Conservation (phyloP, 1,140 invertebrate genomes). For the Aphaenogaster rudis region DNA sequence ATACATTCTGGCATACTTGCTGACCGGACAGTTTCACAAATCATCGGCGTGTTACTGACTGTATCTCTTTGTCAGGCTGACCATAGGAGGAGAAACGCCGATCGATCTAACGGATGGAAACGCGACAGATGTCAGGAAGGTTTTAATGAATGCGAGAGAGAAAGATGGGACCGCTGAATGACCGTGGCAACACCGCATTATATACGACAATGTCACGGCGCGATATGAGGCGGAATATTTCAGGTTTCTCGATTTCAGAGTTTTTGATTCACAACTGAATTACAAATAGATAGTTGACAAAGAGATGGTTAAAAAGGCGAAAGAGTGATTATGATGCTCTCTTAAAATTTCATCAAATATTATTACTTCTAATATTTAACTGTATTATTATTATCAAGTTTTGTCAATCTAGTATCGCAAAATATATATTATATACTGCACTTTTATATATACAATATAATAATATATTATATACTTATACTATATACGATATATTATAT, state of each 20-base stretch:
- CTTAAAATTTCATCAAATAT: not conserved
- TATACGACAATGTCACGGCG: conserved; percentile 1
- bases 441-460: not conserved
- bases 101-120: conserved; percentile 69
- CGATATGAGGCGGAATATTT: not conserved
- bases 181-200: not conserved
- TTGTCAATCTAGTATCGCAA: not conserved
- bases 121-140: conserved; percentile 56
- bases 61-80: conserved; percentile 72
- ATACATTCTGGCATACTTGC: conserved; percentile 78
- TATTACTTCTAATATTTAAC: not conserved
- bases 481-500: not conserved
- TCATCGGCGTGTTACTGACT: conserved; percentile 76
- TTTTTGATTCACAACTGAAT: not conserved
- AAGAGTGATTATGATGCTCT: not conserved
- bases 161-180: conserved; percentile 25
- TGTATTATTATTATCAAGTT: not conserved
- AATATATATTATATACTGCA: not conserved
- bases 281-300: not conserved
- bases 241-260: not conserved
- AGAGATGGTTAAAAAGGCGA: not conserved
- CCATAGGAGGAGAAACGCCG: conserved; percentile 34
- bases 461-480: not conserved
- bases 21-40: conserved; percentile 78
- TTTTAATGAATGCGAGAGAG: conserved; percentile 43